phyloP scores from a whole-genome alignment of 2,113 vertebrate genomes.

The Nesospiza acunhae region DNA sequence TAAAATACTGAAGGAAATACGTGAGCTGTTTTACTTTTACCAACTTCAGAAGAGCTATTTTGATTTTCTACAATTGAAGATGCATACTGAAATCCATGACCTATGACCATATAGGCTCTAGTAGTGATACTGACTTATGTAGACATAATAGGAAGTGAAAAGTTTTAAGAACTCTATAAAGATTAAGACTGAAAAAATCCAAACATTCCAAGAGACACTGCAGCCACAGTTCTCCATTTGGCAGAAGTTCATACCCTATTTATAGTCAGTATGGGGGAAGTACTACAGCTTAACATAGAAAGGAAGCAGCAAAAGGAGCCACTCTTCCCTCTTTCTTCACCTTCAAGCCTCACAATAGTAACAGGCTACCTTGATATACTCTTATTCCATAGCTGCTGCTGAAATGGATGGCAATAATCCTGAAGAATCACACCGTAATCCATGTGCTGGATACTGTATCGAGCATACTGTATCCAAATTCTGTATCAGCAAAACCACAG shows the following conservation, averaged over 20 bases:
- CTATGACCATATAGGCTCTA: neutral
- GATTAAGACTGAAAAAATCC: neutral
- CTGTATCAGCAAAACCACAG: neutral
- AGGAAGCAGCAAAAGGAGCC: neutral
- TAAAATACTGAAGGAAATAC: neutral
- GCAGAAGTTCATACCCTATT: neutral
- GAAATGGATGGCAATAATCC: neutral
- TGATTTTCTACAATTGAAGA: neutral
- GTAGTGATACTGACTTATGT: rapidly evolving
- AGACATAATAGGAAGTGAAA: neutral
- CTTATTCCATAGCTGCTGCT: neutral
- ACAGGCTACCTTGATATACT: neutral
- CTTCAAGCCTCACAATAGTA: neutral
- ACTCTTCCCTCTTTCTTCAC: neutral
- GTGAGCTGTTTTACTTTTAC: neutral
- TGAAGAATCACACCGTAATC: neutral
- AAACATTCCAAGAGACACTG: neutral
- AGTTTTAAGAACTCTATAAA: neutral
- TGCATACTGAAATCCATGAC: neutral
- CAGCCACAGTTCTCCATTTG: neutral
- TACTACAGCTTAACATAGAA: neutral
- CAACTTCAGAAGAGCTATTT: neutral
- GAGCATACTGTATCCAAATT: neutral
- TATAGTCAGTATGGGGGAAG: neutral
- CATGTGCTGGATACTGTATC: neutral